Conservation (phyloP, 2,797 vertebrate species). For the Podargus strigoides region DNA sequence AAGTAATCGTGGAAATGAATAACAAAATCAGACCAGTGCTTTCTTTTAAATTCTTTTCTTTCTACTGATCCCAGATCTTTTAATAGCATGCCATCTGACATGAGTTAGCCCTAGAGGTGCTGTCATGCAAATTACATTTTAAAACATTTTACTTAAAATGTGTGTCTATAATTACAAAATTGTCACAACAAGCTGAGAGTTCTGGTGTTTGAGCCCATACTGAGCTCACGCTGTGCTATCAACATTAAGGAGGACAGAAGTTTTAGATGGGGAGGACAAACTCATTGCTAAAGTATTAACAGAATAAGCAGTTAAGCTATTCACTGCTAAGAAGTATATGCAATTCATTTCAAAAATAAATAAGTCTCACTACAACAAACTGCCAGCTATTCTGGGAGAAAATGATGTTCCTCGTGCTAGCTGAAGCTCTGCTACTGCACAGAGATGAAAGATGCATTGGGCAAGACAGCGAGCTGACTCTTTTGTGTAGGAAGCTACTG, state of each 20-base stretch:
- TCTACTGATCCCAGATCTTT: neutral
- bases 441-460: neutral
- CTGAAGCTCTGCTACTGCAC: neutral
- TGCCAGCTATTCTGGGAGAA: neutral
- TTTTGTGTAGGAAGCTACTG: neutral
- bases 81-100: neutral
- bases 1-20: neutral
- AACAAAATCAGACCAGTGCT: neutral
- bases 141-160: neutral
- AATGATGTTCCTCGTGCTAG: neutral
- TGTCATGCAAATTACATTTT: neutral
- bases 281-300: neutral
- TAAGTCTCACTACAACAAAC: neutral
- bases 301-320: neutral
- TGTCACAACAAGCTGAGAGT: neutral
- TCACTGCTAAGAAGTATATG: neutral
- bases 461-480: rapidly evolving
- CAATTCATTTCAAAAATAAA: neutral
- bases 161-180: neutral
- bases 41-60: neutral
- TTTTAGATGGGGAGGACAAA: neutral
- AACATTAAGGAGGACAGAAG: neutral
- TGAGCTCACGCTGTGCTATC: neutral
- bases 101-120: neutral
- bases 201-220: neutral